Evolutionary conservation across 2,888 invertebrate species (phyloP).

Genomic region (Oligia strigilis): DNA sequence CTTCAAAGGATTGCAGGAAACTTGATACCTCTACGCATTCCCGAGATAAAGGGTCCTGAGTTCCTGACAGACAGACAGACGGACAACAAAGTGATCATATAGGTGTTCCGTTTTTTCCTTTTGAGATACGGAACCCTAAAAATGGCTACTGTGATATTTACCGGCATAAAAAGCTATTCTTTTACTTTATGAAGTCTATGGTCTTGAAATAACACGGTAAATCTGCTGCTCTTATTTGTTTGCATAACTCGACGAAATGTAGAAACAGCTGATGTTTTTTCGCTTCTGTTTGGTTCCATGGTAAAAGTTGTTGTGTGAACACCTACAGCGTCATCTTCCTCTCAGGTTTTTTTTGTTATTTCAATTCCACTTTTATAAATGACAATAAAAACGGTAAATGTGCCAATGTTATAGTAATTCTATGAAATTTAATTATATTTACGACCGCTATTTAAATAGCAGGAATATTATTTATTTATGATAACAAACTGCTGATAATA

Average conservation of each 20-base stretch:
- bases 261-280: not conserved
- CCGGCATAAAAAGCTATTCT: not conserved
- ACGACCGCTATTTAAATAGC: not conserved
- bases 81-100: too few species aligned
- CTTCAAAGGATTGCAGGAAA: too few species aligned
- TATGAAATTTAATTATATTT: not conserved
- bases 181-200: not conserved
- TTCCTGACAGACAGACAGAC: too few species aligned
- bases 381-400: slow-evolving; percentile 4
- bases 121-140: too few species aligned
- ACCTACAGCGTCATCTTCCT: not conserved
- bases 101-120: too few species aligned
- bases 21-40: too few species aligned
- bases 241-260: not conserved
- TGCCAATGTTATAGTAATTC: slow-evolving; percentile 9
- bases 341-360: not conserved
- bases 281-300: too few species aligned
- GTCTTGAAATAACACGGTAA: not conserved
- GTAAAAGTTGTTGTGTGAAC: not conserved
- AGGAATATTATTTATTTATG: slow-evolving; percentile 29
- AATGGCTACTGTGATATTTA: not conserved
- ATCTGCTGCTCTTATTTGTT: not conserved
- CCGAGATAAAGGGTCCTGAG: too few species aligned
- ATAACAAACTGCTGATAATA: slow-evolving; percentile 32
- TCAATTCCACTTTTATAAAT: not conserved